Conservation (phyloP, 2,113 vertebrate species). For the Elephas maximus region DNA sequence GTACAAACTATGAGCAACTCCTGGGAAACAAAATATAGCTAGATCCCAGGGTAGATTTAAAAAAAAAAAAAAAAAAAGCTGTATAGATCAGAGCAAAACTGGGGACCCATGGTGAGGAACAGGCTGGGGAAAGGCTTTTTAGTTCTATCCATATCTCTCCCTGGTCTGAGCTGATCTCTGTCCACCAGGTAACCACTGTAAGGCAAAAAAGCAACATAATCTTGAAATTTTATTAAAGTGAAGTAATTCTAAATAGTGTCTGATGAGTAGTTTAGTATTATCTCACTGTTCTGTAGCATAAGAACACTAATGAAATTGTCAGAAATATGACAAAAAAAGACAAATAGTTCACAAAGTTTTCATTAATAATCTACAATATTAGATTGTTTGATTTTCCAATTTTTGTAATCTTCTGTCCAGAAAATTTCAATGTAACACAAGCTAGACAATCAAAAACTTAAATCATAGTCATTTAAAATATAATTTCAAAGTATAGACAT, state of each 20-base stretch:
- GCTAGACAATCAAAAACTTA: neutral
- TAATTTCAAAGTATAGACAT: neutral
- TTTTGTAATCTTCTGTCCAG: neutral
- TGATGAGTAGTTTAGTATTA: neutral
- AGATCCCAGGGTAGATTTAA: too few species aligned
- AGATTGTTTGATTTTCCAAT: neutral
- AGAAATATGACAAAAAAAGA: neutral
- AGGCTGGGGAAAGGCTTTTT: neutral
- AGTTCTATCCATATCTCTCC: neutral
- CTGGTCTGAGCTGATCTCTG: neutral
- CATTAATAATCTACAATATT: constrained; percentile 2
- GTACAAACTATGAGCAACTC: neutral
- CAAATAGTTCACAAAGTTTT: neutral
- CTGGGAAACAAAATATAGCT: neutral
- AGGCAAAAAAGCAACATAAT: neutral
- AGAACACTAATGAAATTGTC: neutral
- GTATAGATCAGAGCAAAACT: neutral
- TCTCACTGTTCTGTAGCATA: neutral
- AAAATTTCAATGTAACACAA: constrained; percentile 2
- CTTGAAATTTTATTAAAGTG: constrained; percentile 15
- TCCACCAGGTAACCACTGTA: neutral
- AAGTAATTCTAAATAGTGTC: neutral
- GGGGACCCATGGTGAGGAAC: neutral
- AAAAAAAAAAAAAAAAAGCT: neutral
- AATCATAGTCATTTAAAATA: neutral